phyloP scores from a whole-genome alignment of 92 coral and sea anemone genomes.

The Porites lobata region DNA sequence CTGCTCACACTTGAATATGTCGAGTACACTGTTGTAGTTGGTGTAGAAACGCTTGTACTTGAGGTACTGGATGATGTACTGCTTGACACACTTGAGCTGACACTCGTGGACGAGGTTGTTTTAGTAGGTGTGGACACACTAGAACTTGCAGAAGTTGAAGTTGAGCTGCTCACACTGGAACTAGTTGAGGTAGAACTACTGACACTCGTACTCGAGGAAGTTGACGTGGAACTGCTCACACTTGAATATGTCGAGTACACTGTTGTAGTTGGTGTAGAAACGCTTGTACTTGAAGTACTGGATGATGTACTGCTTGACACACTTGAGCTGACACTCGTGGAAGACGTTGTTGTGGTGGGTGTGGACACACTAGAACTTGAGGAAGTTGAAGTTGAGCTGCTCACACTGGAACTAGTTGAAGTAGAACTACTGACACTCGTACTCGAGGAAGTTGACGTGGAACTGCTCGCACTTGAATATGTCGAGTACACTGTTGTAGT shows the following conservation, averaged over 20 bases:
- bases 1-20: not conserved
- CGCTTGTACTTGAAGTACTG: slow-evolving; percentile 20
- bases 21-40: slow-evolving; percentile 8
- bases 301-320: slow-evolving; percentile 34
- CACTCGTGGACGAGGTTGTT: not conserved
- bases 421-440: not conserved
- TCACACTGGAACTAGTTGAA: not conserved
- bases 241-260: too few relatives aligned
- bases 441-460: not conserved
- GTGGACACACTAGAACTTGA: slow-evolving; percentile 23
- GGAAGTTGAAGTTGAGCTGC: not conserved
- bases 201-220: too few relatives aligned
- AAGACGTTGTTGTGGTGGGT: slow-evolving; percentile 26
- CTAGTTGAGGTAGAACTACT: too few relatives aligned
- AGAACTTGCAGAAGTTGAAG: too few relatives aligned
- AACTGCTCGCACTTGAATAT: slow-evolving; percentile 2
- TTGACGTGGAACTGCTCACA: too few relatives aligned
- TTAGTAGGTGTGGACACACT: too few relatives aligned
- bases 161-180: too few relatives aligned
- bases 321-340: slow-evolving; percentile 24
- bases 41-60: slow-evolving; percentile 2
- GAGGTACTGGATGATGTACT: slow-evolving; percentile 6
- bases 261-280: slow-evolving; percentile 15
- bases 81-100: not conserved
- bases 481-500: slow-evolving; percentile 1